Percentiles rank a stretch among this genome's conserved stretches.
Evolutionary conservation across 2,113 vertebrate genomes (phyloP).

Genomic region (Pterophyllum scalare): DNA sequence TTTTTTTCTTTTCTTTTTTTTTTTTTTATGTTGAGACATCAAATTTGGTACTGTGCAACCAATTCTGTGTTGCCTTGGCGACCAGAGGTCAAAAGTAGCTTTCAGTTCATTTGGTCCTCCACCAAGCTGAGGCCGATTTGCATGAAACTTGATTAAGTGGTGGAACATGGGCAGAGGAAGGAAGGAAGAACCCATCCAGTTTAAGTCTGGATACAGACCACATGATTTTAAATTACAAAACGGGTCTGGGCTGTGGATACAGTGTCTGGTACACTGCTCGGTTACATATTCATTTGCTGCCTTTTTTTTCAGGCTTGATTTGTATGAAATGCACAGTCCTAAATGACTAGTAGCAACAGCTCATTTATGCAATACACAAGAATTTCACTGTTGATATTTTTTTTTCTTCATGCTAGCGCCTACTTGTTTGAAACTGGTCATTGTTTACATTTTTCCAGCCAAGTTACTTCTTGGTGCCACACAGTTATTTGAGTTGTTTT

Average conservation of each 20-base stretch:
- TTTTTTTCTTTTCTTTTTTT: no score
- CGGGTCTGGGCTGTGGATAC: background rate
- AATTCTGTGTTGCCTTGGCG: background rate
- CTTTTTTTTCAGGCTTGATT: background rate
- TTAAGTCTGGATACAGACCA: background rate
- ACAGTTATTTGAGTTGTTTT: background rate
- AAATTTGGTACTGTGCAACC: background rate
- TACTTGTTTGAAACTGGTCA: rapidly evolving
- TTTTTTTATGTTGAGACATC: background rate
- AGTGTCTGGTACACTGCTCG: background rate
- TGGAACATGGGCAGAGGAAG: background rate
- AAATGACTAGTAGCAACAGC: no score
- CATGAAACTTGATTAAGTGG: background rate
- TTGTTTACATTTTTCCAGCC: background rate
- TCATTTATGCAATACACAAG: no score
- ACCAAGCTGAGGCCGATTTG: background rate
- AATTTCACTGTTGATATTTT: no score
- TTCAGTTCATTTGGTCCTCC: rapidly evolving
- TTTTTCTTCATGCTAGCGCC: no score
- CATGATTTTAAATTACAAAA: background rate
- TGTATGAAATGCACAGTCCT: background rate
- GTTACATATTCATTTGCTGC: background rate
- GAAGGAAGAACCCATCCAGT: background rate
- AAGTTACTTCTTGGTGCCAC: background rate
- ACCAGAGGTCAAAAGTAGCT: background rate